Conservation (phyloP, 2,797 vertebrate genomes). For the Parambassis ranga region DNA sequence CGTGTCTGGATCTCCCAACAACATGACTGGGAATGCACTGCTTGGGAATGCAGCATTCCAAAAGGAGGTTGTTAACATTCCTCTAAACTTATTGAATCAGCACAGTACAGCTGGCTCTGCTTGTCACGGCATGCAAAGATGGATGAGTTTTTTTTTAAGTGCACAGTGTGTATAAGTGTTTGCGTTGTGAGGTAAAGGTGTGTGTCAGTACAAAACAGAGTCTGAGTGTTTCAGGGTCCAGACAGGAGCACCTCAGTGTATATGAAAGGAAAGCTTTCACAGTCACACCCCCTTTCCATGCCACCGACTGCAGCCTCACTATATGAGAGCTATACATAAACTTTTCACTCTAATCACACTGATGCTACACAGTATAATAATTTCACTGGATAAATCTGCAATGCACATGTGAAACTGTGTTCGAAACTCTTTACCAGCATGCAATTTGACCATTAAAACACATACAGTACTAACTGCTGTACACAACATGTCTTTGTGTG, state of each 20-base stretch:
- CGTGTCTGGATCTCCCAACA: slow-evolving; percentile 49
- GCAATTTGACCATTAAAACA: too few relatives aligned
- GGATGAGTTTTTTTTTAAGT: slow-evolving; percentile 26
- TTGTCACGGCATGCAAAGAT: slow-evolving; percentile 53
- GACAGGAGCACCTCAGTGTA: slow-evolving; percentile 59
- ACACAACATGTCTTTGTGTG: too few relatives aligned
- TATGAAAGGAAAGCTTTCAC: slow-evolving; percentile 69
- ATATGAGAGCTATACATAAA: background rate
- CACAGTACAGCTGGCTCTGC: slow-evolving; percentile 68
- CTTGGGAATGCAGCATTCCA: slow-evolving; percentile 72
- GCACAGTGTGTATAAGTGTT: slow-evolving; percentile 41
- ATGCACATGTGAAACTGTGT: background rate
- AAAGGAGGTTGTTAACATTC: slow-evolving; percentile 76
- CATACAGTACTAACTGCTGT: too few relatives aligned
- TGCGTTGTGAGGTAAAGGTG: slow-evolving; percentile 26
- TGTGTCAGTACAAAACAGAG: slow-evolving; percentile 42
- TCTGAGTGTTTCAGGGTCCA: slow-evolving; percentile 44
- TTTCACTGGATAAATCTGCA: too few relatives aligned
- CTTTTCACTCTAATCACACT: slow-evolving; percentile 1
- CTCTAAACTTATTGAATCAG: slow-evolving; percentile 71
- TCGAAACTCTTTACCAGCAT: too few relatives aligned
- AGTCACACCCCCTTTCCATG: slow-evolving; percentile 7
- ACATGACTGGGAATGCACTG: slow-evolving; percentile 57
- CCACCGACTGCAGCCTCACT: slow-evolving; percentile 11
- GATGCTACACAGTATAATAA: too few relatives aligned